Percentiles rank a stretch among this genome's conserved stretches.
Conservation (phyloP, 2,797 vertebrate genomes). For the Euphonia xanthogaster region DNA sequence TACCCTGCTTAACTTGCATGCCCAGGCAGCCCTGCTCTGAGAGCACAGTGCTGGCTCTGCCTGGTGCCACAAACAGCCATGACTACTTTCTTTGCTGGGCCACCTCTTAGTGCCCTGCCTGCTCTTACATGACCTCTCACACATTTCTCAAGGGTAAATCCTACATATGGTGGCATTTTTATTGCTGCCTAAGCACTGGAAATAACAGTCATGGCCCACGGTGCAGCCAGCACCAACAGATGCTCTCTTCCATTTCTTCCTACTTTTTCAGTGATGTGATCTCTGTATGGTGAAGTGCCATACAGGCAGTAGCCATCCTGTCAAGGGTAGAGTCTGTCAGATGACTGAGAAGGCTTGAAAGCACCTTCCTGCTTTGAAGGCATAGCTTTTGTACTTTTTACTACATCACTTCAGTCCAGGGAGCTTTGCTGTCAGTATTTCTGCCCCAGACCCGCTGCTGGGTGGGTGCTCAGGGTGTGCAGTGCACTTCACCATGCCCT, state of each 20-base stretch:
- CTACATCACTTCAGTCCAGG: neutral
- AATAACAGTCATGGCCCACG: neutral
- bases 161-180: neutral
- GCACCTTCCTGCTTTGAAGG: neutral
- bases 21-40: neutral
- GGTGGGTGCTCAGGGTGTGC: fast-evolving
- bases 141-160: neutral
- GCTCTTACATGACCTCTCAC: fast-evolving
- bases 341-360: neutral
- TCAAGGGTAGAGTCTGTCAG: neutral
- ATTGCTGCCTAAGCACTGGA: neutral
- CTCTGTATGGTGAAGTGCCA: neutral
- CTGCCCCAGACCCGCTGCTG: fast-evolving
- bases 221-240: neutral
- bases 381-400: neutral
- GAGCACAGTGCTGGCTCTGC: fast-evolving
- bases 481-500: fast-evolving
- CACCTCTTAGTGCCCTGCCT: fast-evolving
- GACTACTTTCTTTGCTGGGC: fast-evolving
- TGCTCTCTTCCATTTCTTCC: neutral
- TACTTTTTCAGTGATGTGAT: fast-evolving
- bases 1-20: fast-evolving
- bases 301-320: fast-evolving
- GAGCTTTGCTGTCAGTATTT: neutral
- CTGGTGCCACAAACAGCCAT: fast-evolving